Base-by-base conservation (phyloP, 1,140 invertebrate species). In the Bombus impatiens region DNA sequence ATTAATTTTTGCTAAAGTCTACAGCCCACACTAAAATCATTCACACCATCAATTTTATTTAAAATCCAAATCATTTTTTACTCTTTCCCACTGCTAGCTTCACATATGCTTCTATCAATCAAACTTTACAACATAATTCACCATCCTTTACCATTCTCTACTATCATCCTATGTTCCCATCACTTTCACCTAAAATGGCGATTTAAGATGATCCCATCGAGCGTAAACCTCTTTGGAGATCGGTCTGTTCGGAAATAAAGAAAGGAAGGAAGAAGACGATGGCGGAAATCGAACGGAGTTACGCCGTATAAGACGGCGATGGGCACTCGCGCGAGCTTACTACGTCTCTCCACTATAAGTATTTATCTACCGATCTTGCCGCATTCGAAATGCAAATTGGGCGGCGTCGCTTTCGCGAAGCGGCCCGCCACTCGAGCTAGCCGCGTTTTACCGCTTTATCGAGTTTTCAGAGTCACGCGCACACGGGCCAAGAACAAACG, bases 381-480 rank as follows among this genome's bases (percentile, higher is more conserved):
- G 78, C 84, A 68, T 81, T 86, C 84, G 84, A 81, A 82, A 86
- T 86, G 84, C 78, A 86, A 86, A 86, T 86, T 86, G 47, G 78
- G 78, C 84, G 42, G 53, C 22, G 59, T 18, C 40, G 13, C 71
- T 44, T 44, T 40, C 68, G 35, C 59, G 59, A 57, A 59, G 76
- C 22, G 37, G 40, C 13, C 71, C 15, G 71, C 71, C 65, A 67
- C 65, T 67, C 32, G 15, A 25, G 28, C 37, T 22, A 25, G 37
- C 57, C 70, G 35, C 78, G 42, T 67, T 78, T 71, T 57, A 71
- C 67, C 75, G 47, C 82, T 81, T 81, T 81, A 85, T 85, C 84
- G 78, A 32, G 84, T 82, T 86, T 86, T 86, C 84, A 82, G 79
- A 81, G 78, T 86, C 84, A 86, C 84, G 84, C 77, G 67, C 71